These are phyloP conservation scores for Gymnosoma rotundatum DNA, from an alignment of 2,888 invertebrate genomes.

Conservation along the genomic window DNA sequence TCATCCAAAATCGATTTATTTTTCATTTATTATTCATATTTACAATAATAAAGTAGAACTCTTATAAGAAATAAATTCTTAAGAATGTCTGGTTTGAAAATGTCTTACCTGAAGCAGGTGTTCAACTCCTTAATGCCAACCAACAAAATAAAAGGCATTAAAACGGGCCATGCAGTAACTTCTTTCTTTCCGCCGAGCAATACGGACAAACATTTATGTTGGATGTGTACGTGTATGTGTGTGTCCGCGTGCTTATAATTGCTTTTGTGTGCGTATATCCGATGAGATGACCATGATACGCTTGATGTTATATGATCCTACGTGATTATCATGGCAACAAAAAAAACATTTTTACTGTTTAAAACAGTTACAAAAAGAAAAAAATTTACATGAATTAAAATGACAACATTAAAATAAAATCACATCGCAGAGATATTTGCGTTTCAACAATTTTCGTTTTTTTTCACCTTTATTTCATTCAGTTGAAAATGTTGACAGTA, in stretches of 20 bases:
- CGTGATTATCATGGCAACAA: conserved; percentile 63
- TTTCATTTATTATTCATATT: too few relatives aligned
- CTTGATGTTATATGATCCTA: conserved; percentile 66
- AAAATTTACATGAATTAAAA: conserved; percentile 29
- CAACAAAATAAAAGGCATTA: conserved; percentile 1
- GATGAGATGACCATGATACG: conserved; percentile 61
- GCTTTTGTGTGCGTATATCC: background rate
- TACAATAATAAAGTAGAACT: too few relatives aligned
- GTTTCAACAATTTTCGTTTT: background rate
- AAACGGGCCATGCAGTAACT: background rate
- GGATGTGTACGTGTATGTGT: background rate
- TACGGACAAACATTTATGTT: background rate
- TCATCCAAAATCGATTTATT: too few relatives aligned
- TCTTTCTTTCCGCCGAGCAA: background rate
- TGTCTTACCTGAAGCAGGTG: too few relatives aligned
- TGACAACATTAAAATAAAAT: conserved; percentile 25
- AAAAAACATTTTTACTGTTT: conserved; percentile 62
- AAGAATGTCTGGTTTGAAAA: too few relatives aligned
- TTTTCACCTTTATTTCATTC: conserved; percentile 19
- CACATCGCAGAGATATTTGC: background rate
- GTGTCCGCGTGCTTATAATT: conserved; percentile 4
- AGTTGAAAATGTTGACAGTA: conserved; percentile 45
- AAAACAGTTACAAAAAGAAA: conserved; percentile 57
- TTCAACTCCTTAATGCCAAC: background rate
- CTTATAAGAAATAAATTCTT: too few relatives aligned